Conservation (phyloP, 2,888 invertebrate genomes). For the Imbricaverruca yamaguchii region DNA sequence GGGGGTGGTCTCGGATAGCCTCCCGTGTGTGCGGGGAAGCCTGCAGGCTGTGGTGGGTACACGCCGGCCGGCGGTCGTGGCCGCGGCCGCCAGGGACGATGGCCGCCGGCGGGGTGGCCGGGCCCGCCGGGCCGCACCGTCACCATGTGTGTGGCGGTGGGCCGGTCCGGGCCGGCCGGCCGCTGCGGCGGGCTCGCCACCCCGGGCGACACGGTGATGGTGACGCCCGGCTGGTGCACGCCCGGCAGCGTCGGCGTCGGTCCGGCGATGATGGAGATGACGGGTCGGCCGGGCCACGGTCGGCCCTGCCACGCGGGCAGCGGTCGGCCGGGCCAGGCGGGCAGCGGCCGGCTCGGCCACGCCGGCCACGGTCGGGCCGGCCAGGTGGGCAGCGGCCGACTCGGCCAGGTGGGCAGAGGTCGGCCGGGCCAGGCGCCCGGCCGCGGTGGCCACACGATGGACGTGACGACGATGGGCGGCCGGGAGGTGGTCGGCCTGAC, state of each 20-base stretch:
- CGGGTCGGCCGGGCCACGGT: not conserved
- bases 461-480: not conserved
- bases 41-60: too few species aligned
- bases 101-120: not conserved
- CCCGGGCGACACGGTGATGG: not conserved
- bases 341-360: too few species aligned
- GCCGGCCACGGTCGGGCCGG: not conserved
- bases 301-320: not conserved
- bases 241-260: slow-evolving; percentile 8
- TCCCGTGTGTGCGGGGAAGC: not conserved
- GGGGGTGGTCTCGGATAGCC: not conserved
- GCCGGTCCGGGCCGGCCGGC: not conserved
- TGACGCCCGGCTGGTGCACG: not conserved
- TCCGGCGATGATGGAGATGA: slow-evolving; percentile 1
- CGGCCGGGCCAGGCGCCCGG: not conserved
- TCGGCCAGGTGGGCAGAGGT: too few species aligned
- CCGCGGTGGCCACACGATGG: slow-evolving; percentile 8
- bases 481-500: not conserved
- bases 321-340: too few species aligned
- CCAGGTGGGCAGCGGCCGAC: not conserved
- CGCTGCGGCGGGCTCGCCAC: not conserved
- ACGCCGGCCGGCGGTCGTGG: too few species aligned
- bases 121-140: not conserved
- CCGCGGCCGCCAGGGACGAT: not conserved
- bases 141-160: not conserved